phyloP scores from a whole-genome alignment of 2,888 invertebrate genomes.

The Byasa hedistus region DNA sequence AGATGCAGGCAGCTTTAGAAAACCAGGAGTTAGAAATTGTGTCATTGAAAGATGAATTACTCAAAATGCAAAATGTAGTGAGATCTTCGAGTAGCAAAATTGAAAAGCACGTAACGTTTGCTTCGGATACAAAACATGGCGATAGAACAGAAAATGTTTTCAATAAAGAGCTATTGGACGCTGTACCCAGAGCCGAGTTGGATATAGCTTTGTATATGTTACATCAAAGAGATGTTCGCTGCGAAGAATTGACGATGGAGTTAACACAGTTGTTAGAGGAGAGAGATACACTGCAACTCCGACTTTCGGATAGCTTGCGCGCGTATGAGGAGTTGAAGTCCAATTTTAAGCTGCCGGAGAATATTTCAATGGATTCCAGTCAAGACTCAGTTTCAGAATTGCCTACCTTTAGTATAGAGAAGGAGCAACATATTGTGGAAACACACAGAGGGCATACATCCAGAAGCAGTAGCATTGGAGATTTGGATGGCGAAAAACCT shows the following conservation, averaged over 20 bases:
- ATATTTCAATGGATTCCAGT: constrained; percentile 50
- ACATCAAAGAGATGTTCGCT: constrained; percentile 91
- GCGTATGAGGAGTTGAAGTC: constrained; percentile 81
- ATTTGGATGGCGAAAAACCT: constrained; percentile 66
- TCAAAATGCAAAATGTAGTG: constrained; percentile 54
- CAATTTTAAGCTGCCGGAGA: constrained; percentile 50
- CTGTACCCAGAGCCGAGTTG: constrained; percentile 82
- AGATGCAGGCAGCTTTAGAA: constrained; percentile 82
- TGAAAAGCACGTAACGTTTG: constrained; percentile 72
- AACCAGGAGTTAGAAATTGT: constrained; percentile 87
- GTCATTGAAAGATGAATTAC: constrained; percentile 83
- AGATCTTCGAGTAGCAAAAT: constrained; percentile 58
- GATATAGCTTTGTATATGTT: constrained; percentile 91
- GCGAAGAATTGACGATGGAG: constrained; percentile 92
- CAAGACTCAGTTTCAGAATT: constrained; percentile 55
- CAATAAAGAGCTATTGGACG: constrained; percentile 59
- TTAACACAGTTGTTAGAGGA: constrained; percentile 90
- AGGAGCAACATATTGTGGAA: constrained; percentile 58
- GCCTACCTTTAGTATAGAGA: constrained; percentile 54
- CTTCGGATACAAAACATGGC: constrained; percentile 65
- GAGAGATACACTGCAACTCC: constrained; percentile 89
- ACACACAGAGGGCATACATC: constrained; percentile 63
- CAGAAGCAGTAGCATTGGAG: constrained; percentile 67
- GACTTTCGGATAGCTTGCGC: constrained; percentile 89
- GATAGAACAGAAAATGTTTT: constrained; percentile 40